Conservation (phyloP, 2,888 invertebrate genomes). For the Erpobdella octoculata region DNA sequence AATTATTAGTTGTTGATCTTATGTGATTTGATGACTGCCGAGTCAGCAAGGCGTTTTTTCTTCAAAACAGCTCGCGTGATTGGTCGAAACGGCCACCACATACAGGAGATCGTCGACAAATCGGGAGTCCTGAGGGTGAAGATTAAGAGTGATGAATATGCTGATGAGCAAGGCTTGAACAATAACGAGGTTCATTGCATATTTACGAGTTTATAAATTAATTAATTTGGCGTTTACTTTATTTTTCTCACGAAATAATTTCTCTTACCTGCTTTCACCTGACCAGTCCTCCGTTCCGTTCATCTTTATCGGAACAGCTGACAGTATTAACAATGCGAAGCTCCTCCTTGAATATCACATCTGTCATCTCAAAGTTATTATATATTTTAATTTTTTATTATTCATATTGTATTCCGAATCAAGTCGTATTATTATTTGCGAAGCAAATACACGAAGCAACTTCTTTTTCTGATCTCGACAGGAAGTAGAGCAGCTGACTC, state of each 20-base stretch:
- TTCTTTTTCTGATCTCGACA: neutral
- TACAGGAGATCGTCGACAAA: constrained; percentile 94
- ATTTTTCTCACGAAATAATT: neutral
- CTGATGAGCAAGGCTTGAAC: neutral
- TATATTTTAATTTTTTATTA: neutral
- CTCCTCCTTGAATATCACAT: constrained; percentile 92
- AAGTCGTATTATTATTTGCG: too few species aligned
- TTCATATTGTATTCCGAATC: neutral
- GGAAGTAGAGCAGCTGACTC: constrained; percentile 29
- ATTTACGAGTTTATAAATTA: too few species aligned
- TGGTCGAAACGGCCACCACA: constrained; percentile 93
- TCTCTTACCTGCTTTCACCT: neutral
- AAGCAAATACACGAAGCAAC: too few species aligned
- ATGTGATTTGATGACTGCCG: too few species aligned
- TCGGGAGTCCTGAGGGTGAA: constrained; percentile 88
- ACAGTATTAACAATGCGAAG: constrained; percentile 78
- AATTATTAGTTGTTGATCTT: too few species aligned
- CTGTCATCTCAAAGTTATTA: constrained; percentile 75
- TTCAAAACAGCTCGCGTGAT: constrained; percentile 62
- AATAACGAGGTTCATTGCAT: constrained; percentile 22
- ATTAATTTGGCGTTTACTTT: neutral
- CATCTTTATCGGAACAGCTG: constrained; percentile 93
- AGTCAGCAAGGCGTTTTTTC: too few species aligned
- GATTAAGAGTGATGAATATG: constrained; percentile 76
- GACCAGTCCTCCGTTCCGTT: constrained; percentile 67